Conservation (phyloP, 2,797 vertebrate genomes). For the Scolopax rusticola region DNA sequence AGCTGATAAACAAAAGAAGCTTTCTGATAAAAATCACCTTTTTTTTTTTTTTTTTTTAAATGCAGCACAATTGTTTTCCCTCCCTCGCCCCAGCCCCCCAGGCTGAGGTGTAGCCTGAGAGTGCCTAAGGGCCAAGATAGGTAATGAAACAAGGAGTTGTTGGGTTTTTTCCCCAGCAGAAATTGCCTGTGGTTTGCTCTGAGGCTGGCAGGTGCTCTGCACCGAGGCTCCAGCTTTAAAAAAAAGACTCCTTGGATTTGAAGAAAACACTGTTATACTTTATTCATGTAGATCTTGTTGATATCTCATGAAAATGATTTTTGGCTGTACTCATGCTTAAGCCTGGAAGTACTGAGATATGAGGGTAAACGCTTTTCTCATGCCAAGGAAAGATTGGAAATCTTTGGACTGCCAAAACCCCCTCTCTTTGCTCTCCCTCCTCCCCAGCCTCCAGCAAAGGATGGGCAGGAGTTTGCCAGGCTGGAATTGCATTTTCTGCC, state of each 20-base stretch:
- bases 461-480: neutral
- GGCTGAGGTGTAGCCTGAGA: constrained; percentile 21
- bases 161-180: neutral
- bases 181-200: constrained; percentile 33
- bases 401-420: neutral
- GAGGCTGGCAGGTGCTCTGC: constrained; percentile 35
- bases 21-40: constrained; percentile 37
- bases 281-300: constrained; percentile 27
- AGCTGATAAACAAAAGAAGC: constrained; percentile 38
- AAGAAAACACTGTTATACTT: neutral
- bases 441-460: neutral
- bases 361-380: neutral
- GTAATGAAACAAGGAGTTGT: neutral
- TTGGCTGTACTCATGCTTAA: neutral
- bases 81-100: neutral
- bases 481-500: neutral
- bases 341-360: neutral
- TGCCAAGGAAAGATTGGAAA: neutral
- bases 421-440: neutral
- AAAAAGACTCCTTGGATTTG: neutral
- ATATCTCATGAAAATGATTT: neutral
- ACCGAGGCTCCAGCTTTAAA: neutral
- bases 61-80: neutral
- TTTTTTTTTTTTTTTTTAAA: neutral
- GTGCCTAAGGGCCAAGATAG: neutral